These are phyloP conservation scores for Hapalemur alaotrensis DNA, from an alignment of 2,797 vertebrate species.

Conservation along the genomic window DNA sequence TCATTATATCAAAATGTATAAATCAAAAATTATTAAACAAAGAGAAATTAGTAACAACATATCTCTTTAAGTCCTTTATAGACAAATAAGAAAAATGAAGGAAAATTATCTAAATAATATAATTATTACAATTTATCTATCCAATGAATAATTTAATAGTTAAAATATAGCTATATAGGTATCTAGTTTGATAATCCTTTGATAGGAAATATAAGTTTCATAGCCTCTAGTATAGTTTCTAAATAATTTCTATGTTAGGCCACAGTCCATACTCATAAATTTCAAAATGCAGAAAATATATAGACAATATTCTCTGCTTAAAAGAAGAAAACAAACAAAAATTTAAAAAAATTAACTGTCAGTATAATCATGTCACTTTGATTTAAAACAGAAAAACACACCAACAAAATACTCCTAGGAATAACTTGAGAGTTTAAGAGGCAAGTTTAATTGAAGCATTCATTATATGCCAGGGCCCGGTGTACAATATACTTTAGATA, in stretches of 20 bases:
- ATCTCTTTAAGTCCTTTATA: conserved; percentile 11
- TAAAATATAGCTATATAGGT: neutral
- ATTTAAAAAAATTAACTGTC: neutral
- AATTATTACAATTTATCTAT: neutral
- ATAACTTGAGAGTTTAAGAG: neutral
- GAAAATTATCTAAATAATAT: neutral
- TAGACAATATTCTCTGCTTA: neutral
- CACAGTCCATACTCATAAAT: neutral
- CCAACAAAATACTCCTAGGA: neutral
- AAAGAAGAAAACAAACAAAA: neutral
- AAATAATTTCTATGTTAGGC: neutral
- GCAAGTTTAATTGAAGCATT: neutral
- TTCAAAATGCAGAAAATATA: neutral
- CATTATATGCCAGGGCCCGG: neutral
- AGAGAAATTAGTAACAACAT: neutral
- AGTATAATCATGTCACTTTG: neutral
- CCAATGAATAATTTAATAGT: neutral
- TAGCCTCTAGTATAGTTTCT: neutral
- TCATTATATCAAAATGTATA: conserved; percentile 46
- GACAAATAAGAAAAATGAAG: conserved; percentile 23
- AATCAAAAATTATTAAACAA: conserved; percentile 33
- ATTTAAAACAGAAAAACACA: neutral
- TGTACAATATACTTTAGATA: neutral
- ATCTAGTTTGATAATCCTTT: conserved; percentile 8
- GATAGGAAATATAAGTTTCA: neutral